Conservation (phyloP, 2,797 vertebrate species). For the Channallabes apus region DNA sequence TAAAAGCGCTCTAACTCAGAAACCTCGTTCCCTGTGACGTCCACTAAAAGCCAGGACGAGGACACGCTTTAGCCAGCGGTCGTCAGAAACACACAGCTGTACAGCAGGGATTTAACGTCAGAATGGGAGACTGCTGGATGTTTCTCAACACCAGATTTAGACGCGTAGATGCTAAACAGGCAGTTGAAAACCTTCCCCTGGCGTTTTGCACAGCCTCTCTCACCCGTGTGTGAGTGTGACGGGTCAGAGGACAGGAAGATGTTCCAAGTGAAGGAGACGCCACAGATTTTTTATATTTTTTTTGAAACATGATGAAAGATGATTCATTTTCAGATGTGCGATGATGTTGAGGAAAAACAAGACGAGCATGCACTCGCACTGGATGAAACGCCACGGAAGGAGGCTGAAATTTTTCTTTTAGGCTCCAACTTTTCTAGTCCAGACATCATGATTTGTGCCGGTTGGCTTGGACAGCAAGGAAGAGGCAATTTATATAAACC, state of each 20-base stretch:
- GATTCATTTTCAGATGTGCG: slow-evolving; percentile 14
- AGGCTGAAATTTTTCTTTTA: neutral
- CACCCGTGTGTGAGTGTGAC: neutral
- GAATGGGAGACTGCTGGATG: neutral
- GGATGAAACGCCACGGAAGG: neutral
- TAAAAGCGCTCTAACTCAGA: neutral
- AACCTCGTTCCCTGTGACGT: neutral
- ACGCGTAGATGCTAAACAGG: neutral
- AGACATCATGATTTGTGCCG: neutral
- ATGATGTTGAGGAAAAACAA: neutral
- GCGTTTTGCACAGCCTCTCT: neutral
- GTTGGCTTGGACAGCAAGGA: neutral
- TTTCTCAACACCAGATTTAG: slow-evolving; percentile 7
- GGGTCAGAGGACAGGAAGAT: neutral
- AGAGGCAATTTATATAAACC: neutral
- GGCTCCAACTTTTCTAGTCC: neutral
- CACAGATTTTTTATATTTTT: neutral
- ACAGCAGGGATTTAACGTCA: neutral
- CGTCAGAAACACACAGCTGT: neutral
- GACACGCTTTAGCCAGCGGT: neutral
- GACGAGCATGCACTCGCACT: neutral
- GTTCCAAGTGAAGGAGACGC: neutral
- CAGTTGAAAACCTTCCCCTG: neutral
- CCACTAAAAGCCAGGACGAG: neutral
- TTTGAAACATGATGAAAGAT: neutral